Conservation (phyloP, 2,113 vertebrate species). For the Leptosomus discolor region DNA sequence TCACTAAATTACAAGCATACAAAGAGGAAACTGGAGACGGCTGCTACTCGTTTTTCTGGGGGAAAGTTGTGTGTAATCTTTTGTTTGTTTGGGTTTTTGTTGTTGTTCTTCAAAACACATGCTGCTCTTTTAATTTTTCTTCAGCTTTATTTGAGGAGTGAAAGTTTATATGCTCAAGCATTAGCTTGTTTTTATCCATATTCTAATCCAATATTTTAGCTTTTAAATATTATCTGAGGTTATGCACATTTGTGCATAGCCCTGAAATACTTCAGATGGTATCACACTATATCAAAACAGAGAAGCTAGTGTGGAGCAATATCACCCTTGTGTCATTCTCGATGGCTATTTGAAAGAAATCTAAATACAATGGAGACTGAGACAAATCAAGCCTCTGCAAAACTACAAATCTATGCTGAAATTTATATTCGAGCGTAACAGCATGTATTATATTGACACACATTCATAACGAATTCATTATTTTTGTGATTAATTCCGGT, state of each 20-base stretch:
- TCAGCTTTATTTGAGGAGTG: background rate
- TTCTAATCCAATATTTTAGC: background rate
- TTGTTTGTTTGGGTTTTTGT: background rate
- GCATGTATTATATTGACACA: background rate
- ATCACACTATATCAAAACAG: background rate
- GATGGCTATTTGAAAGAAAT: background rate
- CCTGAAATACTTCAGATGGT: background rate
- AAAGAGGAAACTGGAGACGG: background rate
- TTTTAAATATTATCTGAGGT: background rate
- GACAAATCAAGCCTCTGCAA: background rate
- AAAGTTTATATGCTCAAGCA: background rate
- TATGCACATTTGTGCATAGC: background rate
- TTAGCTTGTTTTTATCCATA: background rate
- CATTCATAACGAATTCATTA: background rate
- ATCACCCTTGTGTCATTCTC: background rate
- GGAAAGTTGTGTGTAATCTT: background rate
- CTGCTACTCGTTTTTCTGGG: accelerated
- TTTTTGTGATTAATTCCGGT: background rate
- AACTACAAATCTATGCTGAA: background rate
- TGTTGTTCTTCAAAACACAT: background rate
- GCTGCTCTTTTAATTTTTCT: background rate
- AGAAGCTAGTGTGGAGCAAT: background rate
- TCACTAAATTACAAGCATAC: background rate
- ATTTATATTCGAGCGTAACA: background rate
- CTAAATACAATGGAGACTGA: background rate